Percentiles rank a stretch among this genome's conserved stretches.
Evolutionary conservation across 2,797 vertebrate genomes (phyloP).

Genomic region (Paguma larvata): DNA sequence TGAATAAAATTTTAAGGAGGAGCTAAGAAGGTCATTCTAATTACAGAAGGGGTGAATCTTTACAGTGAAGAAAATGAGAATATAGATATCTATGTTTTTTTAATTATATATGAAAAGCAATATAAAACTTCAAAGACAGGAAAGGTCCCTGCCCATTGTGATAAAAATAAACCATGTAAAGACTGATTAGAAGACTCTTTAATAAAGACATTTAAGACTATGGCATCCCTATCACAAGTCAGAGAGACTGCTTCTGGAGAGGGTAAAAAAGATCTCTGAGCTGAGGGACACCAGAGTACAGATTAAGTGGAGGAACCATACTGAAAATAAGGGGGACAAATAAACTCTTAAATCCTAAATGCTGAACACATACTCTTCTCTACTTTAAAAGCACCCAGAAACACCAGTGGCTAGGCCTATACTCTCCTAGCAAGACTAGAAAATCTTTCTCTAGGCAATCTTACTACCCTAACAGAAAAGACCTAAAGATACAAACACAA

Average conservation of each 20-base stretch:
- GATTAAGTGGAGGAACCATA: background rate
- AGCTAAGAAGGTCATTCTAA: conserved; percentile 8
- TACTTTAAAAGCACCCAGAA: background rate
- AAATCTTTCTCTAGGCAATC: background rate
- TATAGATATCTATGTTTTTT: background rate
- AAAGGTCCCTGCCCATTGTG: background rate
- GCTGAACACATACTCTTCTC: background rate
- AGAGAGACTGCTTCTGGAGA: background rate
- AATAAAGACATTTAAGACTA: background rate
- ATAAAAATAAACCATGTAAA: background rate
- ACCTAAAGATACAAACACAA: background rate
- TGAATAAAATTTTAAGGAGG: conserved; percentile 12
- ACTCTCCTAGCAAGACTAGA: background rate
- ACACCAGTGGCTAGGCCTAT: background rate
- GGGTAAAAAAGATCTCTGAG: background rate
- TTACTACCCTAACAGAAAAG: background rate
- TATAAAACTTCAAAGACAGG: background rate
- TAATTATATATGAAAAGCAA: background rate
- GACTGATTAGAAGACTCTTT: background rate
- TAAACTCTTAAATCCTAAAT: background rate
- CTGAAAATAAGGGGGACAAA: background rate
- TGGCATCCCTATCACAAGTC: background rate
- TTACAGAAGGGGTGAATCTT: background rate
- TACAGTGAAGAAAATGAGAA: background rate
- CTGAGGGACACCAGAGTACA: background rate